Base-by-base conservation (phyloP, 2,888 invertebrate genomes). In the Beris morrisii region DNA sequence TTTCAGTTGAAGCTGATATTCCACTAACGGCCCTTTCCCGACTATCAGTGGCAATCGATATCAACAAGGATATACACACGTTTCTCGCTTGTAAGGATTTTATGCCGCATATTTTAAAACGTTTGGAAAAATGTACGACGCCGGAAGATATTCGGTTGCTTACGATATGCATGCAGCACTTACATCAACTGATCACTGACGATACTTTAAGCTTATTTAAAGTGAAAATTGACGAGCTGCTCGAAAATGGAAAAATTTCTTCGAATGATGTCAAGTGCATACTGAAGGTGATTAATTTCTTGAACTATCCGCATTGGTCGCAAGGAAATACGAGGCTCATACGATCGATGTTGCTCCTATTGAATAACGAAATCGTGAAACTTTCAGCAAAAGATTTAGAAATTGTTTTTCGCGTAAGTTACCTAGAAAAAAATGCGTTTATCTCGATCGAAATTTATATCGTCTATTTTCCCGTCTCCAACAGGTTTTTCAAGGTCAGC, bases 301-400 rank as follows among this genome's bases (percentile, higher is more conserved):
- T 85, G 28, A 84, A 82, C 73, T 74, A 80, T 70, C 79, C 83
- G 2, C 73, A 74, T 4, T 85, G 84, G 84, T 79, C 82, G 5
- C 72, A 81, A 55, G 71, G 75, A 15, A 79, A 81, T 70, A 71
- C 75, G 0, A 46, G 58, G 1, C 64, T 82, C 1, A 80, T 80
- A 58, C 75, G 82, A 4, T 72, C 79, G 9, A 73, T 82, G 5
- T 72, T 83, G 61, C 65, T 81, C 2, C 55, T 78, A 7, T 69
- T 84, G 9, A 74, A 78, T 68, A 75, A 77, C 11, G 74, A 77
- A 45, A 70, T 84, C 5, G 66, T 75, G 13, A 67, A 76, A 3
- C 70, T 85, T n/a, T 77, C 76, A 55, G 67, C 78, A 2, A 74
- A 72, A 11, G 83, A 84, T 58, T 70, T 84, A 1, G 69, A 78